Evolutionary conservation across 1,140 invertebrate genomes (phyloP), one percentile per base, ranked within the genome.

Genomic region (Eumaeus atala): DNA sequence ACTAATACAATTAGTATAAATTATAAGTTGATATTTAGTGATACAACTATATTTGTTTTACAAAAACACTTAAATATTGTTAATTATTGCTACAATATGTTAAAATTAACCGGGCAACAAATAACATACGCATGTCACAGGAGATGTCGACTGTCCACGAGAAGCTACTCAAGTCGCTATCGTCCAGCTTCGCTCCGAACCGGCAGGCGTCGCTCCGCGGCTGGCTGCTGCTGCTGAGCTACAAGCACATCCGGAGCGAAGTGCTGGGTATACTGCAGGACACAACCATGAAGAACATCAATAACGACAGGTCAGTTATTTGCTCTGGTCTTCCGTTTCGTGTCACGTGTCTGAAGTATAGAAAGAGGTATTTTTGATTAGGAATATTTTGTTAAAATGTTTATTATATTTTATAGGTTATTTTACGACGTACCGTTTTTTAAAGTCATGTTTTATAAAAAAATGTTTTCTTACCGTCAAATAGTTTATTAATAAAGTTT

Each of bases 171-270:
- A 77, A 79, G 35, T 79, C 78, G 0, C 55, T 85, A 4, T 64
- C 74, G 0, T 74, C 80, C 0, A 68, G 67, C 9, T 75, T 74
- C 62, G 77, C 78, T 11, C 77, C 80, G 10, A 59, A 81, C 0
- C 67, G 82, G 0, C 78, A 79, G n/a, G 78, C 82, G n/a, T 78
- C 79, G 9, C 61, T 85, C 11, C 77, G 82, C 7, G 82, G 75
- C 14, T 77, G 74, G 54, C 59, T 81, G 16, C 53, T 77, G 8
- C 72, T 75, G 48, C 58, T 77, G 35, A 35, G 33, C 18, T 40
- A 34, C 10, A 21, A 16, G 11, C 18, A 48, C 11, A 8, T 44
- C 9, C 55, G 28, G 9, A 51, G 34, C 5, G 51, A 52, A 17
- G 17, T 61, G n/a, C 8, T 55, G 48, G 9, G 17, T 9, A 21